Evolutionary conservation across 2,888 invertebrate species (phyloP).

Genomic region (Lutraria lutraria): DNA sequence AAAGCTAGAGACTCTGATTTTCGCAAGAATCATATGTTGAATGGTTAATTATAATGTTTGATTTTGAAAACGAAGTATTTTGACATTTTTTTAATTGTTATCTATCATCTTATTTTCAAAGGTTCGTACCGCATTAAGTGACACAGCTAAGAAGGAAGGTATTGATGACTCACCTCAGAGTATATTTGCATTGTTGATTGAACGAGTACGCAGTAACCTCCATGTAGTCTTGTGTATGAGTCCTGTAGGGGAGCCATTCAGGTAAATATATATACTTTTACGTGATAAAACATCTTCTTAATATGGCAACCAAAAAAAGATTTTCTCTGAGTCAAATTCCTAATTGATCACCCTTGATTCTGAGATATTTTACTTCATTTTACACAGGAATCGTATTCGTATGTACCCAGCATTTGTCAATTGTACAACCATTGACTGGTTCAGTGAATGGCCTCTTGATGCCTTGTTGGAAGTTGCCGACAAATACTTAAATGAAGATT

Average conservation of each 20-base stretch:
- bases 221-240: conserved; percentile 95
- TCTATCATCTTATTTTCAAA: neutral
- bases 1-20: too few relatives aligned
- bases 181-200: conserved; percentile 92
- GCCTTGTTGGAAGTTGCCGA: conserved; percentile 96
- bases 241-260: conserved; percentile 94
- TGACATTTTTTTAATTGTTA: neutral
- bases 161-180: conserved; percentile 88
- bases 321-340: too few relatives aligned
- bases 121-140: conserved; percentile 85
- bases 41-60: too few relatives aligned
- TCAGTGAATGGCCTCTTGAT: conserved; percentile 95
- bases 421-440: conserved; percentile 96
- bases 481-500: conserved; percentile 92
- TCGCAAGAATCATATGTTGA: too few relatives aligned
- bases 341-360: too few relatives aligned
- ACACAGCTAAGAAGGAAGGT: conserved; percentile 85
- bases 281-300: neutral
- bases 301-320: too few relatives aligned
- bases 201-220: conserved; percentile 92
- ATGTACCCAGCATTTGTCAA: conserved; percentile 96
- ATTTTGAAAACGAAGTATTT: too few relatives aligned
- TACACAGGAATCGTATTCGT: conserved; percentile 91
- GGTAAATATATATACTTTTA: conserved; percentile 77
- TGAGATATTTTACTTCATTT: conserved; percentile 8